Evolutionary conservation across 2,888 invertebrate genomes (phyloP), one percentile per base, ranked within the genome.

Genomic region (Malthinus flaveolus): DNA sequence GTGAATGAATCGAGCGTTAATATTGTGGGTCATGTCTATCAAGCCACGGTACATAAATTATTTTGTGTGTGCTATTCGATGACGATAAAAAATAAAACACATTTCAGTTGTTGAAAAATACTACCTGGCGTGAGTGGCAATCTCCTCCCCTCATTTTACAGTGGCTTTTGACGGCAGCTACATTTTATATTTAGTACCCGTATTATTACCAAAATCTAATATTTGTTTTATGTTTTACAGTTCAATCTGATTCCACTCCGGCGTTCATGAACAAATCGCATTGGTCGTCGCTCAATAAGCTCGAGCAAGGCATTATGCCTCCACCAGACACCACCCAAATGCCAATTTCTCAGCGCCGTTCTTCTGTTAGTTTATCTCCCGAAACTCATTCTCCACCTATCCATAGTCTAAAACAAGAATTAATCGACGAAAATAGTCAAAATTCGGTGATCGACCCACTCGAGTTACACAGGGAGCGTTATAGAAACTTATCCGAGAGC

Each of bases 361-460:
- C 88, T 32, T 85, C 89, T 23, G 79, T 82, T 35, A 81, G 77
- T 56, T 70, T 80, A 67, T 83, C 86, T 44, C 74, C 84, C 53
- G 86, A 86, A 67, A 80, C 82, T 49, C 80, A 81, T 68, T 80
- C 82, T 37, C 82, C 84, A 2, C 82, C 82, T 1, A 71, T 83
- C 56, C 82, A 81, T 8, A 55, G 66, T 11, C 79, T 88, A 44
- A 89, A 89, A 75, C 86, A 85, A 45, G 86, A 90, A 79, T 79
- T 88, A 45, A 75, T 87, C 35, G 91, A 91, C 73, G 91, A 91
- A 62, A 85, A 83, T 66, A 89, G 90, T 71, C 87, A 89, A 75
- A 85, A 83, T 66, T 87, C 87, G 12, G 74, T 85, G 58, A 72
- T 74, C 44, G 78, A 79, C 45, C 66, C 73, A 1, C 68, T 73